Evolutionary conservation across 2,797 vertebrate species (phyloP), one percentile per base, ranked within the genome.

Genomic region (Coregonus sp.): DNA sequence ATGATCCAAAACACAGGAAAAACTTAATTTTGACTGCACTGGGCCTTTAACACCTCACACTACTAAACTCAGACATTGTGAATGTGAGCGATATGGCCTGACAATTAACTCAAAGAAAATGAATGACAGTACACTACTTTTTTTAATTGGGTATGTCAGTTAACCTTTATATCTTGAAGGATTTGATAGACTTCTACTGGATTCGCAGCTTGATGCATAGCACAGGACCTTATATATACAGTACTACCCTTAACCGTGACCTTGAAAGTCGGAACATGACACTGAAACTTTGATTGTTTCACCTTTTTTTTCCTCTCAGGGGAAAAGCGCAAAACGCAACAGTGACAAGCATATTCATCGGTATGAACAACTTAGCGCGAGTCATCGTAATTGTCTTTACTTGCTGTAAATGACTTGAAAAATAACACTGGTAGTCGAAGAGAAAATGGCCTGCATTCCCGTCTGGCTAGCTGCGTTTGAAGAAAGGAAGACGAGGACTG

Each of bases 361-460:
- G 75, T 70, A 79, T 75, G 84, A 89, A 88, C 83, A 66, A 85
- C 84, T 84, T 78, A 70, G 83, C 80, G 82, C 78, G 73, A 54
- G 52, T 56, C 35, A 40, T 52, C 56, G 72, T 86, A 85, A 89
- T 87, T 86, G 77, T 80, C 81, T 85, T 83, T 76, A 90, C 88
- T 88, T 86, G 70, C 5, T 79, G 71, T 81, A 87, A 90, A 87
- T 85, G 69, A 80, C 77, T 70, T 77, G 73, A 86, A 85, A 90
- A 82, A 77, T 77, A 83, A 84, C 75, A 78, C 14, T 16, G 4
- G n/a, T 9, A 25, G 70, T 59, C 6, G 1, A 6, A 56, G 72
- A 67, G 56, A 85, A 84, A 82, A 79, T 52, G 16, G 72, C 71
- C 71, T 1, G n/a, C 75, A 75, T 80, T 40, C 29, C n/a, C 66